These are phyloP conservation scores for Caenorhabditis sp. DNA, from an alignment of 2,888 invertebrate genomes.

Conservation along the genomic window DNA sequence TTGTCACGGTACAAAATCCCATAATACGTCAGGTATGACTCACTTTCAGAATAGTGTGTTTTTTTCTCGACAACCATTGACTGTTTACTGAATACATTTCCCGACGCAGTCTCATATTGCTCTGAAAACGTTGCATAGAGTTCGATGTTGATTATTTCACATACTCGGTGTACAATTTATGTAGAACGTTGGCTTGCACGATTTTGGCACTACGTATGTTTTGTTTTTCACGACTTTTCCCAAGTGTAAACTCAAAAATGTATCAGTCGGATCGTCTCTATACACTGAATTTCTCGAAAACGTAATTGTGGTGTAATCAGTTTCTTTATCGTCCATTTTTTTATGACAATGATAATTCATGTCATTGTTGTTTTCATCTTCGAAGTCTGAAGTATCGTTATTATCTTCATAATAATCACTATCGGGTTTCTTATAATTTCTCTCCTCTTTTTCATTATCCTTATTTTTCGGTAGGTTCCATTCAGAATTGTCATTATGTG, in stretches of 20 bases:
- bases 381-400: background rate
- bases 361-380: background rate
- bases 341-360: background rate
- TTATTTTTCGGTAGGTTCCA: constrained; percentile 1
- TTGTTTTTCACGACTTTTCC: background rate
- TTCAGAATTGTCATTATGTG: background rate
- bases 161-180: background rate
- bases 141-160: background rate
- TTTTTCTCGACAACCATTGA: background rate
- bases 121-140: background rate
- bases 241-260: background rate
- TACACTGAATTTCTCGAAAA: background rate
- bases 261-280: background rate
- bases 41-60: too few species aligned
- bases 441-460: background rate
- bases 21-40: too few species aligned
- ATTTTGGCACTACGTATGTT: background rate
- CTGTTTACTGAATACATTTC: background rate
- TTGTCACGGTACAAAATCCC: too few species aligned
- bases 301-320: background rate
- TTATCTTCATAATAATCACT: background rate
- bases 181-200: background rate
- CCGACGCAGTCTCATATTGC: background rate
- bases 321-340: background rate
- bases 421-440: background rate